phyloP scores from a whole-genome alignment of 2,797 vertebrate species.

The Micromesistius poutassou region DNA sequence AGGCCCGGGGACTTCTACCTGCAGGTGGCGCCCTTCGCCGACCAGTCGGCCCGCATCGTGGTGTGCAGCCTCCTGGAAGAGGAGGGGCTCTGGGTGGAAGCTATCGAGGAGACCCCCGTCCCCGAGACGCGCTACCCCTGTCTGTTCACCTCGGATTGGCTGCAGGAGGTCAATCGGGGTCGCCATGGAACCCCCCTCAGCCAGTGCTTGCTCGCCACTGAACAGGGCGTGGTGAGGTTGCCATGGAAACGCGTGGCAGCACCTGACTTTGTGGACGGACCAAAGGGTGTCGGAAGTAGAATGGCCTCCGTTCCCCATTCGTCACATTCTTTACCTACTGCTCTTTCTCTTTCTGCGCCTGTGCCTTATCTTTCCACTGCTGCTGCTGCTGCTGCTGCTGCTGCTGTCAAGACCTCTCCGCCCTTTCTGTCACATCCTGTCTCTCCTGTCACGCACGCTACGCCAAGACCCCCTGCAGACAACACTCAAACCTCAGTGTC shows the following conservation, averaged over 20 bases:
- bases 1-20: conserved; percentile 86
- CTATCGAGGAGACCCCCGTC: conserved; percentile 76
- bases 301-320: conserved; percentile 55
- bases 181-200: conserved; percentile 68
- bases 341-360: conserved; percentile 30
- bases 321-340: conserved; percentile 36
- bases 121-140: conserved; percentile 70
- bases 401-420: conserved; percentile 20
- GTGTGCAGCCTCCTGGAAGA: conserved; percentile 81
- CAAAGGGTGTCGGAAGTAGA: conserved; percentile 48
- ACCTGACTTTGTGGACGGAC: conserved; percentile 76
- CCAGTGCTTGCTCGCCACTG: conserved; percentile 78
- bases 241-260: conserved; percentile 79
- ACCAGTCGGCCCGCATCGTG: conserved; percentile 70
- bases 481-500: conserved; percentile 36
- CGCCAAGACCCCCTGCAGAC: conserved; percentile 22
- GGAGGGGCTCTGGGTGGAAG: conserved; percentile 50
- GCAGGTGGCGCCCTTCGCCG: conserved; percentile 75
- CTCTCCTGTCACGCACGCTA: conserved; percentile 29
- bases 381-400: background rate
- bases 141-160: conserved; percentile 81
- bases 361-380: conserved; percentile 13
- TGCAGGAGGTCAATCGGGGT: conserved; percentile 73
- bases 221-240: conserved; percentile 76
- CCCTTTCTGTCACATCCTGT: conserved; percentile 19